phyloP scores from a whole-genome alignment of 2,888 invertebrate genomes.

The Thelaira solivaga region DNA sequence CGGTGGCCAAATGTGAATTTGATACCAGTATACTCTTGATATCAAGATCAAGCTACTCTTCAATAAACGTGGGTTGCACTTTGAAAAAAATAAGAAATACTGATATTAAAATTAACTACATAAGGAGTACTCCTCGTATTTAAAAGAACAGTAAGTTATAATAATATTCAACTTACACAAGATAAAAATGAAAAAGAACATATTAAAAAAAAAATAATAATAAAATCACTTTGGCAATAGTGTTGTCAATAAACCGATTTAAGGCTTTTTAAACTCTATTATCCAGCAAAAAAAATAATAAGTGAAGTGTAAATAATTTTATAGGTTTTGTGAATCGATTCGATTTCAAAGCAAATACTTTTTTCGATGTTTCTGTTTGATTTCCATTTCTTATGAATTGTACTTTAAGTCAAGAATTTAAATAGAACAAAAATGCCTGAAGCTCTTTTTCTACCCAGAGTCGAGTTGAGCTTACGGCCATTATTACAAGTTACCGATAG shows the following conservation, averaged over 20 bases:
- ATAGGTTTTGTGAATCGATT: too few relatives aligned
- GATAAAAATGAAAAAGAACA: neutral
- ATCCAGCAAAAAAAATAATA: too few relatives aligned
- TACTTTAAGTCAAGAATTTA: too few relatives aligned
- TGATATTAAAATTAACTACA: conserved; percentile 38
- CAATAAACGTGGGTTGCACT: conserved; percentile 51
- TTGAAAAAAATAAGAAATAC: conserved; percentile 31
- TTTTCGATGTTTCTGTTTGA: too few relatives aligned
- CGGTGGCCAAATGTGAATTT: conserved; percentile 57
- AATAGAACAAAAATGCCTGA: too few relatives aligned
- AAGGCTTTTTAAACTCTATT: too few relatives aligned
- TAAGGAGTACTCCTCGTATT: conserved; percentile 14
- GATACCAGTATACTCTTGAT: conserved; percentile 50
- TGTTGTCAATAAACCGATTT: conserved; percentile 11
- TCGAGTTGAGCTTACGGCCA: too few relatives aligned
- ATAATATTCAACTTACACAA: conserved; percentile 11
- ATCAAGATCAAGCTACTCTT: conserved; percentile 36
- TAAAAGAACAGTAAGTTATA: conserved; percentile 27
- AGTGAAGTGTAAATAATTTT: too few relatives aligned
- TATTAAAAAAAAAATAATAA: conserved; percentile 8
- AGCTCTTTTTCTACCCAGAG: too few relatives aligned
- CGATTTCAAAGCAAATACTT: too few relatives aligned
- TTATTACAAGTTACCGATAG: too few relatives aligned
- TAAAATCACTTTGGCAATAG: neutral
- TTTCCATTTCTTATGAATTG: too few relatives aligned